phyloP scores from a whole-genome alignment of 2,888 invertebrate species.

The Chrysolina americana region DNA sequence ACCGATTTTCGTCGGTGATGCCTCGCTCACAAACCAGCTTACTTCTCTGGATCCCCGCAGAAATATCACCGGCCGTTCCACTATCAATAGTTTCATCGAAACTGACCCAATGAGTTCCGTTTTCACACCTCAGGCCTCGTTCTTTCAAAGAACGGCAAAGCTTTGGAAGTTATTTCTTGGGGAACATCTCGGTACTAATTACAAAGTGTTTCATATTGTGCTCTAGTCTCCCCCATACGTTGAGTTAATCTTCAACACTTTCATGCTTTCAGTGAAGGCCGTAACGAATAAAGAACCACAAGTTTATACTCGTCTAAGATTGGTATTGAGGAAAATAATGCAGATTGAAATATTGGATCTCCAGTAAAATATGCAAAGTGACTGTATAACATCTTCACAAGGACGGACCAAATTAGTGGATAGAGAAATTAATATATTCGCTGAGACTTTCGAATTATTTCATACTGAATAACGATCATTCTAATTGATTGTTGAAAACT shows the following conservation, averaged over 20 bases:
- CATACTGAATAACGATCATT: neutral
- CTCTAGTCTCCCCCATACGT: neutral
- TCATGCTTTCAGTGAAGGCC: neutral
- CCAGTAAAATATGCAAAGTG: conserved; percentile 10
- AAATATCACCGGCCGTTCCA: no score
- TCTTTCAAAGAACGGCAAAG: no score
- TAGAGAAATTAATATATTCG: neutral
- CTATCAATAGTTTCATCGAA: no score
- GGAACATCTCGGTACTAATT: no score
- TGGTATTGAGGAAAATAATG: neutral
- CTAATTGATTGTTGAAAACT: neutral
- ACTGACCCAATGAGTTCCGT: no score
- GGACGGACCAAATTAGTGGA: neutral
- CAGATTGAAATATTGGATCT: conserved; percentile 7
- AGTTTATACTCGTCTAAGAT: conserved; percentile 4
- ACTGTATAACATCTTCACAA: conserved; percentile 1
- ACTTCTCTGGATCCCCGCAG: no score
- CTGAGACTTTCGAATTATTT: neutral
- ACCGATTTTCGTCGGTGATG: no score
- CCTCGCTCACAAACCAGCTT: no score
- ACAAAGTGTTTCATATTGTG: neutral
- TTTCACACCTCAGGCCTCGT: no score
- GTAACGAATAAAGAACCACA: neutral
- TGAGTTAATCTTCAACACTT: neutral
- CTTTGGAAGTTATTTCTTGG: no score